Percentiles rank a stretch among this genome's conserved stretches.
These are phyloP conservation scores for Napeogenes sylphis DNA, from an alignment of 2,888 invertebrate species.

Conservation along the genomic window DNA sequence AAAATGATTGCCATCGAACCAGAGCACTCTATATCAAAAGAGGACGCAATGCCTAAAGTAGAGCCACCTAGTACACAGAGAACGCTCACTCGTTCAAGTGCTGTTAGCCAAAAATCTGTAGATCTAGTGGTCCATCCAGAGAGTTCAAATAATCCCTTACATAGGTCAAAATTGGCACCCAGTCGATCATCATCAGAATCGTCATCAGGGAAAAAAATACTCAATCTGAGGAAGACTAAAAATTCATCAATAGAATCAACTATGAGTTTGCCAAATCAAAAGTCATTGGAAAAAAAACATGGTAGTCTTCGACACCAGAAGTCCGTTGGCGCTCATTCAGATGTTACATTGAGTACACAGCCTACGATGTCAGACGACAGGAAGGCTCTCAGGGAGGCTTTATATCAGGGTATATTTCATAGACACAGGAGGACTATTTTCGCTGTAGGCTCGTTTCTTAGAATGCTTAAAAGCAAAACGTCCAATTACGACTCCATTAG, in stretches of 20 bases:
- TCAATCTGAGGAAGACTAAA: slow-evolving; percentile 71
- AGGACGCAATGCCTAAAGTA: slow-evolving; percentile 56
- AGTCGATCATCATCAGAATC: slow-evolving; percentile 70
- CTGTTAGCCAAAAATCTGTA: slow-evolving; percentile 79
- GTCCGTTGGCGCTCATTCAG: slow-evolving; percentile 79
- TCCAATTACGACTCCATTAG: slow-evolving; percentile 87
- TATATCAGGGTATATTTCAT: slow-evolving; percentile 88
- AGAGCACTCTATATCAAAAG: slow-evolving; percentile 60
- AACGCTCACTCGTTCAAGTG: slow-evolving; percentile 78
- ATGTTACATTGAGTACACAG: slow-evolving; percentile 72
- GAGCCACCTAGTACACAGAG: slow-evolving; percentile 66
- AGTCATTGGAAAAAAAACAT: slow-evolving; percentile 73
- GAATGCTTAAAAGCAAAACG: slow-evolving; percentile 85
- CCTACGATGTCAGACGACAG: slow-evolving; percentile 77
- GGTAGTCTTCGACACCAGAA: slow-evolving; percentile 79
- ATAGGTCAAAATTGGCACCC: slow-evolving; percentile 70
- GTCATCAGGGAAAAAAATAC: slow-evolving; percentile 63
- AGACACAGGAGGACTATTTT: slow-evolving; percentile 86
- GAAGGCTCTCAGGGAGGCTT: slow-evolving; percentile 83
- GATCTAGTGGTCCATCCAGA: slow-evolving; percentile 76
- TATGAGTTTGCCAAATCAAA: slow-evolving; percentile 74
- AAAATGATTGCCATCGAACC: slow-evolving; percentile 71
- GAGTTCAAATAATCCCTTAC: slow-evolving; percentile 65
- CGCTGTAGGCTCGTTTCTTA: slow-evolving; percentile 84
- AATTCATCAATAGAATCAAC: slow-evolving; percentile 75